Evolutionary conservation across 2,113 vertebrate genomes (phyloP).

Genomic region (Pelusios castaneus): DNA sequence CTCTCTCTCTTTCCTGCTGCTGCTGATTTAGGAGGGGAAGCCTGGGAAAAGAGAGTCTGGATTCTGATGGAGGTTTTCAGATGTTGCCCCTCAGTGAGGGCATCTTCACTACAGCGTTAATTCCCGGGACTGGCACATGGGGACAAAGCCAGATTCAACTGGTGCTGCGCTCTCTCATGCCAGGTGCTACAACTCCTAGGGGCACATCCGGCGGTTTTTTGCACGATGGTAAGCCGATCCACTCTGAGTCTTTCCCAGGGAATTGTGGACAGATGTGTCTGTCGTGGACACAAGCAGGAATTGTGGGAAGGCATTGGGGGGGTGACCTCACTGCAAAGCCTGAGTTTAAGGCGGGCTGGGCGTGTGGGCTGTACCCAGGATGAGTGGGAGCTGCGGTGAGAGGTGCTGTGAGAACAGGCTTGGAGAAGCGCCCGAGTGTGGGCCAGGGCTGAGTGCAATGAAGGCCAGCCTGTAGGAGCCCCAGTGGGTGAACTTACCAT

Average conservation of each 20-base stretch:
- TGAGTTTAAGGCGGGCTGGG: neutral
- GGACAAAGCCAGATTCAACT: neutral
- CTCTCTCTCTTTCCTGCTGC: neutral
- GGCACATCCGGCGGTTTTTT: neutral
- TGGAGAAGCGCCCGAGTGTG: no score
- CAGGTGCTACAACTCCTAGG: neutral
- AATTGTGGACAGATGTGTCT: neutral
- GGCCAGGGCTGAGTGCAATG: neutral
- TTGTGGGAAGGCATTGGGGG: neutral
- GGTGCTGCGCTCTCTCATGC: neutral
- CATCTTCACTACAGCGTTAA: neutral
- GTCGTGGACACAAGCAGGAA: neutral
- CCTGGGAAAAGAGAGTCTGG: neutral
- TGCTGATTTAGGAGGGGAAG: neutral
- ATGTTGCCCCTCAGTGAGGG: neutral
- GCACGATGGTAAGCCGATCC: neutral
- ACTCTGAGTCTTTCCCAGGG: neutral
- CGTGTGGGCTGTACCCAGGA: neutral
- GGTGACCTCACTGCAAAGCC: neutral
- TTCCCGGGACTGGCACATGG: neutral
- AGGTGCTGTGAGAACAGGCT: no score
- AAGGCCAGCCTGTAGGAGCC: neutral
- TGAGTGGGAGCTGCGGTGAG: neutral
- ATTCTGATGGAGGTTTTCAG: neutral
- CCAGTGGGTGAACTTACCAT: neutral